Conservation (phyloP, 2,888 invertebrate genomes). For the Nemoura dubitans region DNA sequence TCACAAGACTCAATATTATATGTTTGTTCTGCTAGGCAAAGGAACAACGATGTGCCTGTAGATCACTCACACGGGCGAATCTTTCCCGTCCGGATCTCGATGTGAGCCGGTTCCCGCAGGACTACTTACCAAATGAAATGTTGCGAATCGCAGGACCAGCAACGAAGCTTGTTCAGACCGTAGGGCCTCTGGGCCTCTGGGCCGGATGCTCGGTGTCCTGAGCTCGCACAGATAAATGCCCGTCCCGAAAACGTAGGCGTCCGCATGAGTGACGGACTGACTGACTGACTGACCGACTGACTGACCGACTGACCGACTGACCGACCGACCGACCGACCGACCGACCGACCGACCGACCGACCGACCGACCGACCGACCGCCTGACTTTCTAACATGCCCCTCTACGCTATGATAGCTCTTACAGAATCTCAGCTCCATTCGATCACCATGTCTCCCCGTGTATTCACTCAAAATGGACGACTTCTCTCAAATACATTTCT, state of each 20-base stretch:
- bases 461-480: background rate
- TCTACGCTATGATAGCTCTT: background rate
- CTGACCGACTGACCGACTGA: background rate
- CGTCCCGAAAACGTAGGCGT: background rate
- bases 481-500: background rate
- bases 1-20: background rate
- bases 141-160: background rate
- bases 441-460: background rate
- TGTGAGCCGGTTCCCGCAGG: background rate
- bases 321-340: background rate
- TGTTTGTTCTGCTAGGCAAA: background rate
- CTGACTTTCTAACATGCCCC: background rate
- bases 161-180: background rate
- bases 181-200: background rate
- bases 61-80: background rate
- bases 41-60: background rate
- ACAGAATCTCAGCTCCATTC: background rate
- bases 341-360: too few species aligned
- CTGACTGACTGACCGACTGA: background rate
- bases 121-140: constrained; percentile 4
- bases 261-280: background rate
- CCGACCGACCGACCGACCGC: too few species aligned
- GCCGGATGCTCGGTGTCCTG: background rate
- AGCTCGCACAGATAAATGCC: background rate
- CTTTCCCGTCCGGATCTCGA: background rate